Percentiles rank a stretch among this genome's conserved stretches.
phyloP scores from a whole-genome alignment of 2,888 invertebrate genomes.

The Andrena camellia region DNA sequence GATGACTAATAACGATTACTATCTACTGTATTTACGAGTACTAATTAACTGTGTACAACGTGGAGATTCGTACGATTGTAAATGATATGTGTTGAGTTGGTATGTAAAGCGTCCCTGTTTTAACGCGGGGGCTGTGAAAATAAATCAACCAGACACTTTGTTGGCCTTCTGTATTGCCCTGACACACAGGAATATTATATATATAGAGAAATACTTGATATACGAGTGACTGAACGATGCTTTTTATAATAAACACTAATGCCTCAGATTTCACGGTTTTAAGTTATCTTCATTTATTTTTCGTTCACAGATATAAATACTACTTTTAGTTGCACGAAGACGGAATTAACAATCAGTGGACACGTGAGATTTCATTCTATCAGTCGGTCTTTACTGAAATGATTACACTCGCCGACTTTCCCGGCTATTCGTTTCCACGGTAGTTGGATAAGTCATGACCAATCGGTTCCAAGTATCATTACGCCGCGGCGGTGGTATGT shows the following conservation, averaged over 20 bases:
- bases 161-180: conserved; percentile 56
- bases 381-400: conserved; percentile 20
- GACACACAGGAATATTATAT: conserved; percentile 32
- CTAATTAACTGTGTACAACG: conserved; percentile 74
- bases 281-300: conserved; percentile 44
- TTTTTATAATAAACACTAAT: conserved; percentile 34
- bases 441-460: not conserved
- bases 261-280: conserved; percentile 38
- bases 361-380: conserved; percentile 29
- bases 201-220: conserved; percentile 31
- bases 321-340: conserved; percentile 44
- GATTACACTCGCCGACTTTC: not conserved
- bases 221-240: conserved; percentile 21
- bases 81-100: conserved; percentile 74
- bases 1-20: conserved; percentile 65
- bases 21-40: conserved; percentile 70
- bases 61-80: conserved; percentile 74
- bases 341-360: conserved; percentile 24
- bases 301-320: conserved; percentile 64
- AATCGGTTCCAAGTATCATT: not conserved
- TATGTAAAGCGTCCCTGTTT: conserved; percentile 72
- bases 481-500: not conserved
- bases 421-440: not conserved
- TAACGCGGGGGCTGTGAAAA: conserved; percentile 71
- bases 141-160: conserved; percentile 76